Percentiles rank a stretch among this genome's conserved stretches.
Conservation (phyloP, 2,888 invertebrate species). For the Hyalella azteca region DNA sequence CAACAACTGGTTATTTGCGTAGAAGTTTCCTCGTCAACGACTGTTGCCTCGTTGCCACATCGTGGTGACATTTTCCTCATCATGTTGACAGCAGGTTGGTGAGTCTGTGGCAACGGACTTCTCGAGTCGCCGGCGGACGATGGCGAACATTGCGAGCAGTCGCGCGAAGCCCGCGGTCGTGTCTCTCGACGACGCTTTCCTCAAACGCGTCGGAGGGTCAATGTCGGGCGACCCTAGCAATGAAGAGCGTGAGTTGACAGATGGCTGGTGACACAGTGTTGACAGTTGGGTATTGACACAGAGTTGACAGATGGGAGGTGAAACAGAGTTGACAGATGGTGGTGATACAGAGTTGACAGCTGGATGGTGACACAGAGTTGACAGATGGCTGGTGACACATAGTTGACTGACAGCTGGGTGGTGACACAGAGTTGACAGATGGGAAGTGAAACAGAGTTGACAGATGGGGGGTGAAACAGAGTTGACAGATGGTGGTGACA, state of each 20-base stretch:
- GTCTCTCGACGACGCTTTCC: constrained; percentile 94
- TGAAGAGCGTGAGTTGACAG: not conserved
- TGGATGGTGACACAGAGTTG: too few species aligned
- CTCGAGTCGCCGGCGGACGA: constrained; percentile 76
- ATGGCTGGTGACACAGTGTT: not conserved
- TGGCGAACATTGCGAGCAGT: constrained; percentile 89
- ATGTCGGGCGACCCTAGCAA: constrained; percentile 50
- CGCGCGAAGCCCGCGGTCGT: constrained; percentile 89
- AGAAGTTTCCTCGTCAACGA: too few species aligned
- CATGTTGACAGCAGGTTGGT: too few species aligned
- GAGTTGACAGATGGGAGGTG: not conserved
- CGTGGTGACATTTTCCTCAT: too few species aligned
- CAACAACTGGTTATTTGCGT: too few species aligned
- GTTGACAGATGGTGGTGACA: not conserved
- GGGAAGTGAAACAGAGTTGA: not conserved
- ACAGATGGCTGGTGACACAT: too few species aligned
- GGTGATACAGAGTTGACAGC: too few species aligned
- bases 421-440: not conserved
- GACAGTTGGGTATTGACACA: not conserved
- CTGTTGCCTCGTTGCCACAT: too few species aligned
- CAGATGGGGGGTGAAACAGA: not conserved
- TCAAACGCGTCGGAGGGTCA: constrained; percentile 75
- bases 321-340: not conserved
- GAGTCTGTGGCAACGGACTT: constrained; percentile 84
- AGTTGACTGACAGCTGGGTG: not conserved